Percentiles rank a stretch among this genome's conserved stretches.
These are phyloP conservation scores for Microplitis manilae DNA, from an alignment of 2,888 invertebrate species.

Conservation along the genomic window DNA sequence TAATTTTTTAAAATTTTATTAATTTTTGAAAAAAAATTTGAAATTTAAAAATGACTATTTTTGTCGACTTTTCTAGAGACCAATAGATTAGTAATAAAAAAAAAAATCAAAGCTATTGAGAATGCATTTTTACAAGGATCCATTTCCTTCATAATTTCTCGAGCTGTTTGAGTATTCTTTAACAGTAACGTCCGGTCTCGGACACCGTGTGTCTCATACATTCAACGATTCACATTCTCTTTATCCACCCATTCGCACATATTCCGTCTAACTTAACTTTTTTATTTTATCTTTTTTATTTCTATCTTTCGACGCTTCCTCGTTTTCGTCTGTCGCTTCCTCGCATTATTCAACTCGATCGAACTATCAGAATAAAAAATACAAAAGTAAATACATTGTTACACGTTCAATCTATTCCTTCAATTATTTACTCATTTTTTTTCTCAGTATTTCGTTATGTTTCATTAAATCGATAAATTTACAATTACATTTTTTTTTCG, in stretches of 20 bases:
- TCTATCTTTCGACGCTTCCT: slow-evolving; percentile 2
- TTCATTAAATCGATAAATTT: not conserved
- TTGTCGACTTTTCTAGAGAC: too few relatives aligned
- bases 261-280: slow-evolving; percentile 30
- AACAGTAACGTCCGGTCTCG: slow-evolving; percentile 64
- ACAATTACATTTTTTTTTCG: too few relatives aligned
- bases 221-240: slow-evolving; percentile 34
- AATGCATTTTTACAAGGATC: slow-evolving; percentile 45
- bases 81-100: too few relatives aligned
- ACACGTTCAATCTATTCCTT: too few relatives aligned
- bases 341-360: not conserved
- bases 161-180: slow-evolving; percentile 67
- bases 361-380: not conserved
- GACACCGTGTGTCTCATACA: slow-evolving; percentile 63
- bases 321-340: not conserved
- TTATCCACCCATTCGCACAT: slow-evolving; percentile 33
- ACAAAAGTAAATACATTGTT: too few relatives aligned
- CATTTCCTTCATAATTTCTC: slow-evolving; percentile 67
- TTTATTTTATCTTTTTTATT: slow-evolving; percentile 2
- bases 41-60: too few relatives aligned
- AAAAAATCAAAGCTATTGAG: not conserved
- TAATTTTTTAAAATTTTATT: too few relatives aligned
- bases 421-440: not conserved
- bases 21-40: too few relatives aligned
- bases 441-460: not conserved